phyloP scores from a whole-genome alignment of 2,113 vertebrate species.

The Sula dactylatra region DNA sequence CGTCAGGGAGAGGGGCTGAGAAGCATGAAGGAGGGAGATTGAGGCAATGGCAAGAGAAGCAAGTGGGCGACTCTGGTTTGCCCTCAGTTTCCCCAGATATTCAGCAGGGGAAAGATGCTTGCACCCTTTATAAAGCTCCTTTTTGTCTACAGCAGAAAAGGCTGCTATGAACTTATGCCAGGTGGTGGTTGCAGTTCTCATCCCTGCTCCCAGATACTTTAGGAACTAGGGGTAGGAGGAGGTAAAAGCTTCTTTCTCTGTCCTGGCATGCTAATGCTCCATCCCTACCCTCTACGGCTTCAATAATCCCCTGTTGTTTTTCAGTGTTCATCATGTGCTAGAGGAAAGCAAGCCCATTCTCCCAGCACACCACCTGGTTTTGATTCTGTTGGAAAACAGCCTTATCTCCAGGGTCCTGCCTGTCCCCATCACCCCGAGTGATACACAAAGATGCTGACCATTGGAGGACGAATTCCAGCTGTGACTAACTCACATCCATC shows the following conservation, averaged over 20 bases:
- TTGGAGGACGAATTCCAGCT: background rate
- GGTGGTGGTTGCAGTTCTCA: background rate
- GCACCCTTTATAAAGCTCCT: background rate
- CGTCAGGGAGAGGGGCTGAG: background rate
- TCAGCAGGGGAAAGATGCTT: background rate
- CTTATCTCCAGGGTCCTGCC: background rate
- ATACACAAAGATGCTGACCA: background rate
- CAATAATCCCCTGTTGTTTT: background rate
- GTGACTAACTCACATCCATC: background rate
- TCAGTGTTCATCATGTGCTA: too few relatives aligned
- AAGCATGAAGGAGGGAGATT: background rate
- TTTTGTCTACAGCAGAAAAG: accelerated
- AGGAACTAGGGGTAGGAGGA: background rate
- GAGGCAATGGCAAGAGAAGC: background rate
- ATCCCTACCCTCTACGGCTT: background rate
- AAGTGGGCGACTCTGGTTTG: accelerated
- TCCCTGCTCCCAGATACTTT: background rate
- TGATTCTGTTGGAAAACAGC: background rate
- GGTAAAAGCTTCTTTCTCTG: background rate
- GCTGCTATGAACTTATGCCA: background rate
- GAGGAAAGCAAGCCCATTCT: background rate
- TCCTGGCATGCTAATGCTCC: background rate
- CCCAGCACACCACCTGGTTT: background rate
- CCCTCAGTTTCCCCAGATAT: background rate
- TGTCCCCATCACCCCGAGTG: accelerated